phyloP scores from a whole-genome alignment of 2,797 vertebrate genomes.

The Melanotaenia maccullochi region DNA sequence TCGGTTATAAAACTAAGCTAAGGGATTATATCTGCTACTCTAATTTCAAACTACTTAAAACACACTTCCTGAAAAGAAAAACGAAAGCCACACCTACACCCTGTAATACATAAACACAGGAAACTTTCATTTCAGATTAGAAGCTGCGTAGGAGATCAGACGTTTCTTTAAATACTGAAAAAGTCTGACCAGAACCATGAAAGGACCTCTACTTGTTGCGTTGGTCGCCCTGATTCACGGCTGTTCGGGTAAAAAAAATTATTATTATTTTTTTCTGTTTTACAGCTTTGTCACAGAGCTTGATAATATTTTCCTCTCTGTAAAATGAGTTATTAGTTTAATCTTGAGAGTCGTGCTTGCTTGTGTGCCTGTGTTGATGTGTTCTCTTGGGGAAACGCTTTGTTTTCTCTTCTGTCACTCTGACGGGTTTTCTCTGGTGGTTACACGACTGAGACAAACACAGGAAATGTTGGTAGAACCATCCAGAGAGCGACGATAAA shows the following conservation, averaged over 20 bases:
- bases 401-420: conserved; percentile 38
- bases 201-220: conserved; percentile 33
- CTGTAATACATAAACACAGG: conserved; percentile 30
- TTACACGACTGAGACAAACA: conserved; percentile 22
- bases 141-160: conserved; percentile 1
- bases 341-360: conserved; percentile 6
- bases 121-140: conserved; percentile 51
- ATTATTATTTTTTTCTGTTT: background rate
- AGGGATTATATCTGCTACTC: background rate
- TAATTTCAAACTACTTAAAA: background rate
- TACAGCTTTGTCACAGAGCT: background rate
- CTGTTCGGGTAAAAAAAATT: conserved; percentile 76
- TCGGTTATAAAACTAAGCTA: background rate
- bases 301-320: conserved; percentile 7
- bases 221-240: conserved; percentile 54
- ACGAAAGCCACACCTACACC: conserved; percentile 57
- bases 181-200: conserved; percentile 60
- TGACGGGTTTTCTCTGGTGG: conserved; percentile 36
- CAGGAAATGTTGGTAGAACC: conserved; percentile 34
- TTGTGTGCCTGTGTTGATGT: conserved; percentile 15
- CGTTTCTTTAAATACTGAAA: background rate
- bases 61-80: conserved; percentile 40
- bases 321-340: conserved; percentile 26
- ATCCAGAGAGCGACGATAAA: conserved; percentile 9
- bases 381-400: conserved; percentile 38